phyloP scores from a whole-genome alignment of 2,888 invertebrate species.

The Athripsodes cinereus region DNA sequence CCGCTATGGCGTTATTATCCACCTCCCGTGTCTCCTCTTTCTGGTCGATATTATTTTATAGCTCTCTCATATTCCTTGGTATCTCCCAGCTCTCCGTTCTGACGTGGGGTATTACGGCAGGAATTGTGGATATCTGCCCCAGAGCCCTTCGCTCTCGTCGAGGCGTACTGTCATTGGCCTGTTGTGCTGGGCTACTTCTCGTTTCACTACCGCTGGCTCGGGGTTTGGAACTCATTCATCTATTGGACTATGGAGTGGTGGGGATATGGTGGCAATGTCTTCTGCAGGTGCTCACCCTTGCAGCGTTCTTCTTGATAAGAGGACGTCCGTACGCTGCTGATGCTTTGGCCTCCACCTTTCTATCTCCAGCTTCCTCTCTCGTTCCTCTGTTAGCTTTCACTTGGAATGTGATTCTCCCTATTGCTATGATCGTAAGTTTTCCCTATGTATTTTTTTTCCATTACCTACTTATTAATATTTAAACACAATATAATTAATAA shows the following conservation, averaged over 20 bases:
- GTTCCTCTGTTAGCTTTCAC: conserved; percentile 72
- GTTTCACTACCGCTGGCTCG: conserved; percentile 4
- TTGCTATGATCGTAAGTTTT: conserved; percentile 65
- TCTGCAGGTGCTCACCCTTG: conserved; percentile 67
- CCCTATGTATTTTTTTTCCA: no score
- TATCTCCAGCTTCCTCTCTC: conserved; percentile 50
- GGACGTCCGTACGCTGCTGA: conserved; percentile 83
- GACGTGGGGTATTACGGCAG: conserved; percentile 10
- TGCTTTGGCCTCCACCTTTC: conserved; percentile 56
- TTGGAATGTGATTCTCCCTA: conserved; percentile 84
- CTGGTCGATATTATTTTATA: conserved; percentile 84
- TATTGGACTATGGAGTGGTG: conserved; percentile 76
- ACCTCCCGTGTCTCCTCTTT: conserved; percentile 66
- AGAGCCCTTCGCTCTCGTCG: neutral
- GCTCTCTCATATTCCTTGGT: conserved; percentile 78
- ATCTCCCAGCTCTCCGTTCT: conserved; percentile 84
- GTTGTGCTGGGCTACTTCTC: neutral
- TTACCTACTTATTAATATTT: no score
- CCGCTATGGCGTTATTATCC: conserved; percentile 65
- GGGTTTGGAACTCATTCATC: conserved; percentile 77
- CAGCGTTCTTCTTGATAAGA: conserved; percentile 80
- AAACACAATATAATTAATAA: no score
- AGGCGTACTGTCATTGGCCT: neutral
- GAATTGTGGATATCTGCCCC: neutral
- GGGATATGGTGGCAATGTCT: conserved; percentile 85